Evolutionary conservation across 2,113 vertebrate genomes (phyloP).

Genomic region (Sylvietta virens): DNA sequence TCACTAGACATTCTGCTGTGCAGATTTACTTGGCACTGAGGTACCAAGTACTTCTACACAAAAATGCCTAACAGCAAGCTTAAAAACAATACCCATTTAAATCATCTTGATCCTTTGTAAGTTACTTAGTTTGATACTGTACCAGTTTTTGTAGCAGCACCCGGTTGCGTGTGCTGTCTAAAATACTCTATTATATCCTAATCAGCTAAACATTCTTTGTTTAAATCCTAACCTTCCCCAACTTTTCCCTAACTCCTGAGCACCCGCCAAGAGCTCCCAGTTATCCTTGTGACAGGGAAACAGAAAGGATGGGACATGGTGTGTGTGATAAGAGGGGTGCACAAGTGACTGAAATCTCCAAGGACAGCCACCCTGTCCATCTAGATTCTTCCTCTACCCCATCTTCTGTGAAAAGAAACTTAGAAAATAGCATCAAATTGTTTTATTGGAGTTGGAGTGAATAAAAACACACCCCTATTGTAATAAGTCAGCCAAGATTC

Average conservation of each 20-base stretch:
- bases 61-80: not conserved
- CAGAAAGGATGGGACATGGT: not conserved
- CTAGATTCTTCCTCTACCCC: not conserved
- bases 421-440: not conserved
- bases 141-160: not conserved
- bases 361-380: not conserved
- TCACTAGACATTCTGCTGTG: not conserved
- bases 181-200: not conserved
- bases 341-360: not conserved
- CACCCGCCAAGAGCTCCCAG: not conserved
- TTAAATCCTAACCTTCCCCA: constrained; percentile 9
- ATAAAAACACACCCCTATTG: not conserved
- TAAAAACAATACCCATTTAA: not conserved
- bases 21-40: not conserved
- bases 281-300: not conserved
- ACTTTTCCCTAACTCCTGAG: not conserved
- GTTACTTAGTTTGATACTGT: not conserved
- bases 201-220: constrained; percentile 29
- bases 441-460: not conserved
- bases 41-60: not conserved
- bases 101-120: not conserved
- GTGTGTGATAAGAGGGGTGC: not conserved
- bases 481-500: not conserved
- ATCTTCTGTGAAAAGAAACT: not conserved
- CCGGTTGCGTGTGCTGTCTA: not conserved